phyloP scores from a whole-genome alignment of 2,797 vertebrate species.

The Ficedula albicollis region DNA sequence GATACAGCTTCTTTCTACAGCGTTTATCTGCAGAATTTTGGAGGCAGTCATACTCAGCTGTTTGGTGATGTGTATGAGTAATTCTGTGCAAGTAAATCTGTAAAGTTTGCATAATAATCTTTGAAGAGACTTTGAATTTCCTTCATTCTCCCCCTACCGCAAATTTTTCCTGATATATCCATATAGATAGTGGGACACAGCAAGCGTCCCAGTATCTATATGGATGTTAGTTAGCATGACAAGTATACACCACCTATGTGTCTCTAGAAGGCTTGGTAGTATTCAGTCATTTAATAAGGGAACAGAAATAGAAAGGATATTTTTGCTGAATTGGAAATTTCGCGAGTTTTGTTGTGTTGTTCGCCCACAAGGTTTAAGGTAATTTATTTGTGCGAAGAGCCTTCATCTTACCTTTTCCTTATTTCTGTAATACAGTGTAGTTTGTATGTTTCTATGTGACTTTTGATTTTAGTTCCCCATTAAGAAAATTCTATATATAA shows the following conservation, averaged over 20 bases:
- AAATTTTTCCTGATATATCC: neutral
- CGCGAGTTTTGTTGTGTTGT: neutral
- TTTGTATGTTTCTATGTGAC: neutral
- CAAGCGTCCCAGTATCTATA: neutral
- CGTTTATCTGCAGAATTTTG: neutral
- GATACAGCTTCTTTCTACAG: neutral
- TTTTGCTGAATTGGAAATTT: neutral
- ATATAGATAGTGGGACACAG: neutral
- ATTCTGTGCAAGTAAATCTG: neutral
- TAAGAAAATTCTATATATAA: neutral
- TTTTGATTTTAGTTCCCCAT: neutral
- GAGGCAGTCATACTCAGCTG: neutral
- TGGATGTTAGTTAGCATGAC: neutral
- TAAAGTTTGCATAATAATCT: neutral
- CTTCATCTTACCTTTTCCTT: neutral
- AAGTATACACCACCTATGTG: neutral
- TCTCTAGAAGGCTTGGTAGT: neutral
- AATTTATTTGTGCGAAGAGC: neutral
- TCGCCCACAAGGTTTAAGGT: neutral
- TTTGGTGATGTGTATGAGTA: neutral
- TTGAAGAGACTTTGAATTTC: neutral
- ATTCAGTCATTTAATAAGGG: neutral
- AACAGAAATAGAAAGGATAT: neutral
- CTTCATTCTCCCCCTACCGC: accelerated
- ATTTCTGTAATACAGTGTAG: neutral